phyloP scores from a whole-genome alignment of 1,140 invertebrate genomes.

The Psix sp. region DNA sequence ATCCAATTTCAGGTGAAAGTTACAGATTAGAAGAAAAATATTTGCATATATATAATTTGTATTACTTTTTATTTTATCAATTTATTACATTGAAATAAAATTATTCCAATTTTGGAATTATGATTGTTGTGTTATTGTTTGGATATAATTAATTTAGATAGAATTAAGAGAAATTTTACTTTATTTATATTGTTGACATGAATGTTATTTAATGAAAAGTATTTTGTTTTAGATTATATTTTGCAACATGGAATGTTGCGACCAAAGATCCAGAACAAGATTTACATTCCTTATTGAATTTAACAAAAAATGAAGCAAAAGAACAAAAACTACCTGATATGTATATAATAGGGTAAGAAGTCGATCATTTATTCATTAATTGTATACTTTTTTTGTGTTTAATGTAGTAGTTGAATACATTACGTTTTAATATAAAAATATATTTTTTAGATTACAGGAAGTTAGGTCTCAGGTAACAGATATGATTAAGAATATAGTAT shows the following conservation, averaged over 20 bases:
- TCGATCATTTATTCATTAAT: slow-evolving; percentile 5
- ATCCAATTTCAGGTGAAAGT: too few relatives aligned
- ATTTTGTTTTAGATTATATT: slow-evolving; percentile 80
- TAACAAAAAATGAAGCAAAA: slow-evolving; percentile 78
- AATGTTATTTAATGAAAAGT: slow-evolving; percentile 10
- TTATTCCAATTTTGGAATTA: background rate
- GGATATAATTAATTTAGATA: slow-evolving; percentile 2
- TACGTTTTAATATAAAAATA: slow-evolving; percentile 13
- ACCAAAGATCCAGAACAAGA: slow-evolving; percentile 84
- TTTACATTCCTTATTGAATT: slow-evolving; percentile 82
- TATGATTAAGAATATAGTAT: slow-evolving; percentile 86
- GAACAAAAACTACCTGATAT: slow-evolving; percentile 84
- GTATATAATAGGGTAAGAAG: slow-evolving; percentile 85
- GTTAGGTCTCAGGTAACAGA: slow-evolving; percentile 92
- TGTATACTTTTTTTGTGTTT: slow-evolving; percentile 8
- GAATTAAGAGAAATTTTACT: too few relatives aligned
- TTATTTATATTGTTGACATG: slow-evolving; percentile 8
- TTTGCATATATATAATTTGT: too few relatives aligned
- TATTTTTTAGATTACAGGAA: slow-evolving; percentile 86
- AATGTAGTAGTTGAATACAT: slow-evolving; percentile 2
- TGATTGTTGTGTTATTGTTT: too few relatives aligned
- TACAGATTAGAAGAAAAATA: too few relatives aligned
- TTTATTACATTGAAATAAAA: background rate
- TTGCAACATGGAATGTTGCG: slow-evolving; percentile 91
- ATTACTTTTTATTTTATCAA: background rate